Conservation (phyloP, 2,797 vertebrate genomes). For the Malacoctenus gilli region DNA sequence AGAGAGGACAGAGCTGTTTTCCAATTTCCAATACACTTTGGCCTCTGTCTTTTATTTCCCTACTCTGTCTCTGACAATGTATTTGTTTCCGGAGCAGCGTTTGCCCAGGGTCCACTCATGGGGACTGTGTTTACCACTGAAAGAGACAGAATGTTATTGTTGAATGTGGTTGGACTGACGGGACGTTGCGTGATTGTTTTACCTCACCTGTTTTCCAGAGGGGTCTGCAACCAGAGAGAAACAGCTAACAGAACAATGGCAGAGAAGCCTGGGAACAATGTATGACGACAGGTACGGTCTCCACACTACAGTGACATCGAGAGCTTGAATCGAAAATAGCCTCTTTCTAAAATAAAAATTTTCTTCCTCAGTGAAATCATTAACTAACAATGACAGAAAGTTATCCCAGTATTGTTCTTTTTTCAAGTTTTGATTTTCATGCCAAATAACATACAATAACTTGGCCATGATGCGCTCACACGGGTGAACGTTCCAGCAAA, state of each 20-base stretch:
- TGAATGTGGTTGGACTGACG: constrained; percentile 64
- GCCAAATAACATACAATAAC: constrained; percentile 31
- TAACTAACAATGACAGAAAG: constrained; percentile 24
- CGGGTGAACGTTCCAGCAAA: too few relatives aligned
- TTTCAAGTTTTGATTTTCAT: constrained; percentile 20
- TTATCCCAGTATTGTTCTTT: constrained; percentile 54
- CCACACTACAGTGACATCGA: constrained; percentile 40
- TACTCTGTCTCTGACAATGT: constrained; percentile 63
- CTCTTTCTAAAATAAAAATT: constrained; percentile 23
- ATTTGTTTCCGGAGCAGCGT: constrained; percentile 70
- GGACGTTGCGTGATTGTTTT: constrained; percentile 70
- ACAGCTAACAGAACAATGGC: constrained; percentile 65
- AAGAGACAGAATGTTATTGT: constrained; percentile 72
- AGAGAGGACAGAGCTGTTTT: constrained; percentile 75
- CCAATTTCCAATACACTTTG: constrained; percentile 71
- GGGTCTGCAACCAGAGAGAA: constrained; percentile 51
- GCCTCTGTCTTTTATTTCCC: constrained; percentile 70
- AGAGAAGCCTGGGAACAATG: constrained; percentile 65
- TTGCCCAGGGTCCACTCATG: constrained; percentile 48
- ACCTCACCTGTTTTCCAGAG: constrained; percentile 73
- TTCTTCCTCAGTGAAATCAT: constrained; percentile 31
- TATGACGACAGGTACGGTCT: constrained; percentile 70
- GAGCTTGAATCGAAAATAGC: constrained; percentile 46
- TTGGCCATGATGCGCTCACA: too few relatives aligned
- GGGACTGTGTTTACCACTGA: constrained; percentile 66